Conservation (phyloP, 2,797 vertebrate genomes). For the Liasis olivaceus region DNA sequence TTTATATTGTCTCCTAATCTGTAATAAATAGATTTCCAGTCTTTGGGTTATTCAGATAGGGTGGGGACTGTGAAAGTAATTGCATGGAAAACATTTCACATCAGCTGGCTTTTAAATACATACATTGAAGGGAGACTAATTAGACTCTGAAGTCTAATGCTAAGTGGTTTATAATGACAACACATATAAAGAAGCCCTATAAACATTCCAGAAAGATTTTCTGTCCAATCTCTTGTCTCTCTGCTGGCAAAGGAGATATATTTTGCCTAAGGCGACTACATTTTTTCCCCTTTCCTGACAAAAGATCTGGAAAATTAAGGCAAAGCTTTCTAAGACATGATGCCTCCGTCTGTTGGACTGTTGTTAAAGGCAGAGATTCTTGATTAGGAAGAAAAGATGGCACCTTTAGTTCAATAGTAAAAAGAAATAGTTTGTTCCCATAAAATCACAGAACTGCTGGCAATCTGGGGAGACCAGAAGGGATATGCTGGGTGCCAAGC, state of each 20-base stretch:
- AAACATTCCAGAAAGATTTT: conserved; percentile 28
- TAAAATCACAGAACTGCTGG: background rate
- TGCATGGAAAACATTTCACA: background rate
- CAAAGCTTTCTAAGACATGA: background rate
- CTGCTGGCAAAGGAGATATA: conserved; percentile 2
- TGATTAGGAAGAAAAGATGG: background rate
- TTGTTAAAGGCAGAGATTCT: background rate
- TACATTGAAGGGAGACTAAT: conserved; percentile 18
- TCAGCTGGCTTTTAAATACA: conserved; percentile 18
- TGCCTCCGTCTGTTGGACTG: background rate
- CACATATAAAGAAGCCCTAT: background rate
- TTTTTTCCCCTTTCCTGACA: background rate
- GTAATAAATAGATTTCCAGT: background rate
- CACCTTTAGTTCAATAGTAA: background rate
- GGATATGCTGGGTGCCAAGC: background rate
- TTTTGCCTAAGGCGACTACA: background rate
- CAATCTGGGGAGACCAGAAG: background rate
- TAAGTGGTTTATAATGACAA: conserved; percentile 10
- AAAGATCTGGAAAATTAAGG: conserved; percentile 2
- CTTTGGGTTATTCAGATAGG: background rate
- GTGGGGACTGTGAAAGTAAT: background rate
- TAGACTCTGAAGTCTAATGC: conserved; percentile 11
- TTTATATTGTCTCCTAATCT: background rate
- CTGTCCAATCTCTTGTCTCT: conserved; percentile 14
- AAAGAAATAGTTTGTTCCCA: background rate